Evolutionary conservation across 2,888 invertebrate genomes (phyloP), one percentile per base, ranked within the genome.

Genomic region (Aporophyla nigra): DNA sequence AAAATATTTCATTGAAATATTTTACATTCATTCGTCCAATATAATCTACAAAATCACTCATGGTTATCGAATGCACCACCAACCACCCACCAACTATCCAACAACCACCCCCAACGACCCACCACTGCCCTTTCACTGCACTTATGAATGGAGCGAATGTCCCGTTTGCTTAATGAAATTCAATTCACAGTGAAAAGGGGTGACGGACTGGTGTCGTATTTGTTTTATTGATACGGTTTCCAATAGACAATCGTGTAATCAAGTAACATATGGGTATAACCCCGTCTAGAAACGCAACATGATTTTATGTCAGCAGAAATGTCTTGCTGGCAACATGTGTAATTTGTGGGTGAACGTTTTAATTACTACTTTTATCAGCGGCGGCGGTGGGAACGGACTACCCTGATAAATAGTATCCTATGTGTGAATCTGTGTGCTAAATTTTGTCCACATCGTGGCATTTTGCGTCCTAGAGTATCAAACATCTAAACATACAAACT

Each of bases 91-190:
- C 12, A 40, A 10, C n/a, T n/a, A 10, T 4, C 70, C 3, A 40
- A 43, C 43, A n/a, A 33, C 33, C 43, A 46, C 69, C 40, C 16
- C 19, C 40, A 24, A 14, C 9, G 14, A 21, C 46, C 53, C 58
- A 43, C 56, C 40, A 51, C 58, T 49, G 14, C 19, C 54, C 61
- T 70, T 86, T 62, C 46, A 54, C 63, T 63, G 51, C 62, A 40
- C 51, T 62, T 16, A 14, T 74, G 70, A 72, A 83, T 72, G 70
- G 21, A 19, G 40, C 63, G 63, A 69, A n/a, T 21, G 21, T 66
- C 53, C 46, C 68, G 67, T 74, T 53, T 61, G 33, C 58, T 58
- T 79, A 76, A 79, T 84, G 58, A 86, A 86, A 83, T 86, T 73
- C 51, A 33, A 67, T 58, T 69, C n/a, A 56, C 5, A 43, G 19